Conservation (phyloP, 2,888 invertebrate species). For the Meteorus cinctellus region DNA sequence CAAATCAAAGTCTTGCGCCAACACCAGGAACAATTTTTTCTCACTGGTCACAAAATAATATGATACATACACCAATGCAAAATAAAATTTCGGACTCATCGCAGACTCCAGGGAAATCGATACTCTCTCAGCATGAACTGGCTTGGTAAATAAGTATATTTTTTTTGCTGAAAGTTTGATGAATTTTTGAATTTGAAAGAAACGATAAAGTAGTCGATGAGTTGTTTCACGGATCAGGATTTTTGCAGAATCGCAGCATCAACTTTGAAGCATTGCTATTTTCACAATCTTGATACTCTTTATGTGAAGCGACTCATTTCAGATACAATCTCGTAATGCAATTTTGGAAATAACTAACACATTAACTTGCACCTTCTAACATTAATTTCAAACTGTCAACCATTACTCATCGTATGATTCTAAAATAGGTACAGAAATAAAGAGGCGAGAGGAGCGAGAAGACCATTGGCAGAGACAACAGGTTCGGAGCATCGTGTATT, state of each 20-base stretch:
- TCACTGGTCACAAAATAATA: slow-evolving; percentile 56
- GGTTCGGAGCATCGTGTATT: slow-evolving; percentile 21
- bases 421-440: slow-evolving; percentile 53
- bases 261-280: too few relatives aligned
- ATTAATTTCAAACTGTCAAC: not conserved
- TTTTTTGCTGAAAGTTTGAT: not conserved
- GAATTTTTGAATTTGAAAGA: too few relatives aligned
- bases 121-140: slow-evolving; percentile 47
- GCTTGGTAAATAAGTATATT: slow-evolving; percentile 29
- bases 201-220: too few relatives aligned
- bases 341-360: too few relatives aligned
- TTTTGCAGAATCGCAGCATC: too few relatives aligned
- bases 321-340: too few relatives aligned
- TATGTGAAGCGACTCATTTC: too few relatives aligned
- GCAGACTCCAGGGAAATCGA: slow-evolving; percentile 54
- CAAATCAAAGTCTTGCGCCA: slow-evolving; percentile 53
- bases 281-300: too few relatives aligned
- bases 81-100: slow-evolving; percentile 49
- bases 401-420: slow-evolving; percentile 30
- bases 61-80: slow-evolving; percentile 60
- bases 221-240: too few relatives aligned
- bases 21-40: slow-evolving; percentile 64
- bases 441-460: slow-evolving; percentile 55
- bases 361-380: too few relatives aligned
- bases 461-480: slow-evolving; percentile 63